phyloP scores from a whole-genome alignment of 2,888 invertebrate species.

The Amblyjoppa fuscipennis region DNA sequence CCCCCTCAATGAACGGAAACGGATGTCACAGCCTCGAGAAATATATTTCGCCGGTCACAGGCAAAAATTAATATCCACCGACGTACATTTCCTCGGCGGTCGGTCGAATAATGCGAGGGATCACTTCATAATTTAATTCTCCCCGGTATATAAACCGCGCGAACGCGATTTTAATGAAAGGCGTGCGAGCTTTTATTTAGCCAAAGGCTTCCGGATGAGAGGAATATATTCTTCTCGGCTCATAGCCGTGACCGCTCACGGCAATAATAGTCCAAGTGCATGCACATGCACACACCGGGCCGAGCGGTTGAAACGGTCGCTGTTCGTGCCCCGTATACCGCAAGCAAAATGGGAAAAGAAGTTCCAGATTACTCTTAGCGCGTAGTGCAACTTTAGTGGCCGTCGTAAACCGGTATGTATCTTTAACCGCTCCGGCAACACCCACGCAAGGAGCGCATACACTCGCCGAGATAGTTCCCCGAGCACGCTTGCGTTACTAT shows the following conservation, averaged over 20 bases:
- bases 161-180: constrained; percentile 62
- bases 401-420: constrained; percentile 83
- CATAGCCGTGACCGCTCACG: constrained; percentile 61
- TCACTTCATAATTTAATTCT: constrained; percentile 54
- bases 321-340: constrained; percentile 8
- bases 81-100: neutral
- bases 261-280: constrained; percentile 40
- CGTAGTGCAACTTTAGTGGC: constrained; percentile 82
- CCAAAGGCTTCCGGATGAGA: constrained; percentile 61
- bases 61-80: neutral
- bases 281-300: constrained; percentile 15
- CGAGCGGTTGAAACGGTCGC: constrained; percentile 39
- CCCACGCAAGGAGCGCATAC: constrained; percentile 69
- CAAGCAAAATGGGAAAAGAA: constrained; percentile 67
- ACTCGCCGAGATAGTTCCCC: constrained; percentile 72
- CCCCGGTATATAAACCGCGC: constrained; percentile 44
- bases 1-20: neutral
- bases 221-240: constrained; percentile 44
- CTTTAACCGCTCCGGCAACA: constrained; percentile 78
- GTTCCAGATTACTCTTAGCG: constrained; percentile 78
- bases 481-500: constrained; percentile 69
- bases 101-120: neutral
- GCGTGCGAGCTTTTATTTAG: constrained; percentile 60
- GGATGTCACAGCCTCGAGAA: neutral
- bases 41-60: neutral